Evolutionary conservation across 2,113 vertebrate genomes (phyloP).

Genomic region (Trinectes maculatus): DNA sequence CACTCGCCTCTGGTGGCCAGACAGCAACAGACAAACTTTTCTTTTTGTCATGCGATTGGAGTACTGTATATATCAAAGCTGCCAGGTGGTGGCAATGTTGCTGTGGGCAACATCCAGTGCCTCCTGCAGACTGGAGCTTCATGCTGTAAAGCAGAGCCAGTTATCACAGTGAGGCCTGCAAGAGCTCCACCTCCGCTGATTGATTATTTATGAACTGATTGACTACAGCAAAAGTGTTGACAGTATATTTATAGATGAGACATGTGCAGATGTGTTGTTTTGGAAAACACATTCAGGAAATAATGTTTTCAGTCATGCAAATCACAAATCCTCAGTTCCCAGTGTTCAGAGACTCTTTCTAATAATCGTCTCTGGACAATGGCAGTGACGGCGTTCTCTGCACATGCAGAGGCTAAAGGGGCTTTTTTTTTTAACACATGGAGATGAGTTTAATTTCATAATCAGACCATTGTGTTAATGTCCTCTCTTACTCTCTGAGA

Average conservation of each 20-base stretch:
- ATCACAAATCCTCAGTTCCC: too few relatives aligned
- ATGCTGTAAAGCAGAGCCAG: slow-evolving; percentile 22
- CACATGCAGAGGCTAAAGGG: background rate
- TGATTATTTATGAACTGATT: background rate
- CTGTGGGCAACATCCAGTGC: slow-evolving; percentile 55
- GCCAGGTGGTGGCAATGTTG: slow-evolving; percentile 83
- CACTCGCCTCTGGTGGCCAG: background rate
- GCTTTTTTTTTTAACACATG: background rate
- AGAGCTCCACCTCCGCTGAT: slow-evolving; percentile 4
- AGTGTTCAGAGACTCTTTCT: too few relatives aligned
- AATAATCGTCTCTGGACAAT: too few relatives aligned
- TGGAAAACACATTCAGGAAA: background rate
- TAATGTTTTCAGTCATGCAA: slow-evolving; percentile 27
- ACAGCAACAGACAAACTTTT: background rate
- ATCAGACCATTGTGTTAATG: background rate
- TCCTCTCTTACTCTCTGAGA: background rate
- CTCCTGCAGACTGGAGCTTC: slow-evolving; percentile 29
- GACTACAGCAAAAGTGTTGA: background rate
- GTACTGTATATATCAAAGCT: slow-evolving; percentile 36
- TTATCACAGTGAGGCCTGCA: background rate
- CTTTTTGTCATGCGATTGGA: slow-evolving; percentile 1
- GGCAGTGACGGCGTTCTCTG: background rate
- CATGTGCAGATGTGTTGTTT: background rate
- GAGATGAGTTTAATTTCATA: background rate
- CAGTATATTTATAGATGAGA: background rate